phyloP scores from a whole-genome alignment of 2,888 invertebrate species.

The Lingula anatina region DNA sequence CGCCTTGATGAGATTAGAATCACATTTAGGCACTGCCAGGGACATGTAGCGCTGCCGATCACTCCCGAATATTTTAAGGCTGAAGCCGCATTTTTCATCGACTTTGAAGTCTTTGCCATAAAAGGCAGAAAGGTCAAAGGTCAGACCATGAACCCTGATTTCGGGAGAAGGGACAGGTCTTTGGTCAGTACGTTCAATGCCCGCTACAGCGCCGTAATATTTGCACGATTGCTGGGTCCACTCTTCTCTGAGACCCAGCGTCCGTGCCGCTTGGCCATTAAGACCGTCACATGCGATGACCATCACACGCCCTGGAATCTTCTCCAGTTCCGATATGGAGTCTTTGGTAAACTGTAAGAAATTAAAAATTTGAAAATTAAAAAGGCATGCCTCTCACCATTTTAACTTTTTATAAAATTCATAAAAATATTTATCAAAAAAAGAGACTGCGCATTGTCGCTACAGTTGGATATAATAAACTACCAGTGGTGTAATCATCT shows the following conservation, averaged over 20 bases:
- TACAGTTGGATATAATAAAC: too few species aligned
- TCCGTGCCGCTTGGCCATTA: constrained; percentile 29
- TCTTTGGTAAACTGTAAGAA: constrained; percentile 36
- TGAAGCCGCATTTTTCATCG: constrained; percentile 24
- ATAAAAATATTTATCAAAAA: constrained; percentile 1
- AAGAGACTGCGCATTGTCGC: too few species aligned
- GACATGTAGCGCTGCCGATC: constrained; percentile 37
- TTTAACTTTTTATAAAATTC: too few species aligned
- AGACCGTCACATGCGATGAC: constrained; percentile 42
- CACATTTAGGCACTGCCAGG: constrained; percentile 38
- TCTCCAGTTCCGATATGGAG: constrained; percentile 25
- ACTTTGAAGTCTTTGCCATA: constrained; percentile 20
- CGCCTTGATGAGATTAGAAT: constrained; percentile 37
- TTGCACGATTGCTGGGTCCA: constrained; percentile 32
- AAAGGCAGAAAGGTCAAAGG: constrained; percentile 41
- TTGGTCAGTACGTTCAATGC: constrained; percentile 28
- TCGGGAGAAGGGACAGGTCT: constrained; percentile 18
- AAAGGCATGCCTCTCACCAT: too few species aligned
- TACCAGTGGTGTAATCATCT: too few species aligned
- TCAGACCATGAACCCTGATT: constrained; percentile 28
- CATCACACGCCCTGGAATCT: constrained; percentile 25
- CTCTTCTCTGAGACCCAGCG: constrained; percentile 42
- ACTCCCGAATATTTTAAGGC: constrained; percentile 43
- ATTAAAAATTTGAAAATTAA: constrained; percentile 1
- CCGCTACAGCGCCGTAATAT: constrained; percentile 42